Base-by-base conservation (phyloP, 2,888 invertebrate genomes). In the Nomada ruficornis region DNA sequence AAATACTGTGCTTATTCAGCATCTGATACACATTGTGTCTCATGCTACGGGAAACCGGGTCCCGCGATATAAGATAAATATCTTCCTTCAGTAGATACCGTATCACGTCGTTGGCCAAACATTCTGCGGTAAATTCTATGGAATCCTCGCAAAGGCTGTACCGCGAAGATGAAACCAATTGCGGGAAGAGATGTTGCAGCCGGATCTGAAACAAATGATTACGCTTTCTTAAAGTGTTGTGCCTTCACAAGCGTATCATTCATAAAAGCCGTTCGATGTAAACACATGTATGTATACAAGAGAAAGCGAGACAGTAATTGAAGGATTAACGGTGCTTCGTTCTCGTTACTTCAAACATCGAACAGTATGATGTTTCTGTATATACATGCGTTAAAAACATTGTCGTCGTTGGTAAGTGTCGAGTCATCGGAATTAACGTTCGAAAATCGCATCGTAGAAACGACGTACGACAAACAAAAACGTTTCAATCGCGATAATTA, bases 1-100 rank as follows among this genome's bases (percentile, higher is more conserved):
- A 87, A 75, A 94, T 94, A 70, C 93, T 93, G 88, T 94, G 94
- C 80, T 94, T 94, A 68, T 94, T 93, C 44, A 94, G 89, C 92
- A 94, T 94, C 76, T 94, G 94, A 85, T 93, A 93, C 5, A 94
- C 94, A 84, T 94, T 94, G 86, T 93, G 93, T 55, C 94, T 90
- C 91, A 94, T 91, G 50, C 94, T 94, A 71, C 93, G 92, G 0
- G 94, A 94, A 44, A 94, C 92, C n/a, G 93, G 92, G 88, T 94
- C 94, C 65, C 91, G 90, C 7, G 93, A 93, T 88, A 94, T 91
- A 2, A 92, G 84, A 86, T 93, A 93, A 76, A 93, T 91, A 82
- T 94, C 93, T 78, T 94, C 94, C 77, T 93, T 93, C 7, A 94
- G 84, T 9, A 94, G 89, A 86, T 93, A 93, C 55, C 93, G 90